Conservation (phyloP, 2,797 vertebrate species). For the Sebastes glaucus region DNA sequence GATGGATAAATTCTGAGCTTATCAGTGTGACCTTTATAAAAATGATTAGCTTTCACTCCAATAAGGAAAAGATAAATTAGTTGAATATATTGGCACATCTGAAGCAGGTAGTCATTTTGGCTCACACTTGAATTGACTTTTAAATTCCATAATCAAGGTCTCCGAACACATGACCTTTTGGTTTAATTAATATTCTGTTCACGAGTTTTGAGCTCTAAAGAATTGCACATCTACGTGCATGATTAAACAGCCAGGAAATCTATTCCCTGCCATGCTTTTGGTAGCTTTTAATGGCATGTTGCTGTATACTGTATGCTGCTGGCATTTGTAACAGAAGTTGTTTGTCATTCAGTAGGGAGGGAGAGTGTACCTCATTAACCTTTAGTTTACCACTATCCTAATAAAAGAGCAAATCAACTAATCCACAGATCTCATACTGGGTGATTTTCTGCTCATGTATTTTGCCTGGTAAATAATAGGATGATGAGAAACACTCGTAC, state of each 20-base stretch:
- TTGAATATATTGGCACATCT: neutral
- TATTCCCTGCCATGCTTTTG: neutral
- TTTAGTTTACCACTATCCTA: neutral
- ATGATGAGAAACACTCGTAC: conserved; percentile 51
- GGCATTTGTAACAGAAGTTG: neutral
- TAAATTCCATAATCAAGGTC: neutral
- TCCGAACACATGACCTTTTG: neutral
- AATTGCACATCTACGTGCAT: neutral
- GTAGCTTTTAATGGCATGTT: neutral
- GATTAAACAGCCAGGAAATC: neutral
- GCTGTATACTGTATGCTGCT: neutral
- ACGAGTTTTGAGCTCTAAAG: neutral
- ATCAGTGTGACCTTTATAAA: neutral
- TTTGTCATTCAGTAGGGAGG: neutral
- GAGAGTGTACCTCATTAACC: neutral
- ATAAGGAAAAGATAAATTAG: neutral
- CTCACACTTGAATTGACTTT: neutral
- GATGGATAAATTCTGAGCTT: too few relatives aligned
- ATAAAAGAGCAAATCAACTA: neutral
- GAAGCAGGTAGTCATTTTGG: neutral
- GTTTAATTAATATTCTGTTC: neutral
- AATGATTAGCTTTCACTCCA: neutral
- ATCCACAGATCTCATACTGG: neutral
- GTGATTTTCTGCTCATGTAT: neutral
- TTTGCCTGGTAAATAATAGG: neutral